Percentiles rank a stretch among this genome's conserved stretches.
These are phyloP conservation scores for Formica aserva DNA, from an alignment of 2,888 invertebrate species.

Conservation along the genomic window DNA sequence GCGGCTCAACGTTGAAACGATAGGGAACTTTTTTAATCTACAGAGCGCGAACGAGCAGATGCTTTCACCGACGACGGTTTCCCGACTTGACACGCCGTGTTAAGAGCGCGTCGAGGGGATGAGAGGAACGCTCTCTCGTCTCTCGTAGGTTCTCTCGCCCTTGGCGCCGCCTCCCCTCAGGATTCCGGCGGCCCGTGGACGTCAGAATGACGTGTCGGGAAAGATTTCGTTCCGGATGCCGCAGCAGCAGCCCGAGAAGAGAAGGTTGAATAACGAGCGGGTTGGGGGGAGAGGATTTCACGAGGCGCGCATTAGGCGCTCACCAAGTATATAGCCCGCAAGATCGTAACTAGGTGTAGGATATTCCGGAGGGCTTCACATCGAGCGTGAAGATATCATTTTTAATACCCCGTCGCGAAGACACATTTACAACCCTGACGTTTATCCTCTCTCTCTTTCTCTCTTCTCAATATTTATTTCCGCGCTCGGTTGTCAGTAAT, in stretches of 20 bases:
- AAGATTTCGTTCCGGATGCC: conserved; percentile 73
- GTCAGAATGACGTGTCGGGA: conserved; percentile 70
- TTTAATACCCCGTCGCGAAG: conserved; percentile 56
- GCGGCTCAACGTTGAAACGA: conserved; percentile 51
- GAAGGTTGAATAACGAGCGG: conserved; percentile 63
- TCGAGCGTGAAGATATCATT: conserved; percentile 69
- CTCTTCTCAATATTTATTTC: neutral
- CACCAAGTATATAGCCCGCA: conserved; percentile 55
- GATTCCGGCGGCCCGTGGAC: conserved; percentile 64
- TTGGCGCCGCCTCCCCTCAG: conserved; percentile 36
- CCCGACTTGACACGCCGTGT: conserved; percentile 68
- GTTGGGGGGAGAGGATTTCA: conserved; percentile 8
- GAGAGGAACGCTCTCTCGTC: conserved; percentile 54
- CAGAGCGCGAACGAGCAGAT: conserved; percentile 67
- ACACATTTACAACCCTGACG: conserved; percentile 41
- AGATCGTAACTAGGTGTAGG: conserved; percentile 52
- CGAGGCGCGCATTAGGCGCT: conserved; percentile 57
- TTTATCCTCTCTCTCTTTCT: conserved; percentile 20
- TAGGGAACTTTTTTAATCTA: conserved; percentile 67
- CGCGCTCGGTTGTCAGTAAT: neutral
- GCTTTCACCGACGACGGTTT: conserved; percentile 68
- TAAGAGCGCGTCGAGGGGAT: conserved; percentile 60
- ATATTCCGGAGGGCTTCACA: conserved; percentile 55
- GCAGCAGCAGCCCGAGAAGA: conserved; percentile 44
- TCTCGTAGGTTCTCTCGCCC: conserved; percentile 16